phyloP scores from a whole-genome alignment of 2,888 invertebrate genomes.

The Drosophila nr. medialis region DNA sequence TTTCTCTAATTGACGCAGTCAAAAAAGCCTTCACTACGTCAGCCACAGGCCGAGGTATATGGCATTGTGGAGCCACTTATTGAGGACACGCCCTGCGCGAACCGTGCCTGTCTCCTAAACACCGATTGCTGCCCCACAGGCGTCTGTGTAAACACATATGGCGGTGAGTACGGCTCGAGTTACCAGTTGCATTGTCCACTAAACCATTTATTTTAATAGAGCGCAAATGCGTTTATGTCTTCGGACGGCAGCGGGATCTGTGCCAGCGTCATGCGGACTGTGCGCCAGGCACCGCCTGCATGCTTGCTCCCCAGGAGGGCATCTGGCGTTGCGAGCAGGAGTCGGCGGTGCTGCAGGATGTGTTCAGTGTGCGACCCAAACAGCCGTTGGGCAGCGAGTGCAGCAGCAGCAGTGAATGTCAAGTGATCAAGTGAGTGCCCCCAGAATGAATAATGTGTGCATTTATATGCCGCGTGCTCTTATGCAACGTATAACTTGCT shows the following conservation, averaged over 20 bases:
- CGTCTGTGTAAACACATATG: conserved; percentile 86
- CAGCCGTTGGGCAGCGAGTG: conserved; percentile 95
- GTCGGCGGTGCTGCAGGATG: conserved; percentile 82
- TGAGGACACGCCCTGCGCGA: conserved; percentile 91
- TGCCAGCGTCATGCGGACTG: conserved; percentile 94
- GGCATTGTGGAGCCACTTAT: conserved; percentile 85
- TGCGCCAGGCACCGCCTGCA: conserved; percentile 92
- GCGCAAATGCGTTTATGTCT: conserved; percentile 89
- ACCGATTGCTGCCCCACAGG: conserved; percentile 94
- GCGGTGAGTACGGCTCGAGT: conserved; percentile 80
- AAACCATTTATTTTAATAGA: conserved; percentile 49
- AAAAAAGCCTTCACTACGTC: conserved; percentile 41
- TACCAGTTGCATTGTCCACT: conserved; percentile 6
- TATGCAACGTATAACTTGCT: not conserved
- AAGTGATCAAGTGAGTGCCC: conserved; percentile 87
- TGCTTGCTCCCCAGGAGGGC: conserved; percentile 85
- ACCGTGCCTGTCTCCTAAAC: conserved; percentile 90
- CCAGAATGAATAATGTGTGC: not conserved
- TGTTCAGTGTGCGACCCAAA: conserved; percentile 85
- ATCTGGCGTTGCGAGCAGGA: conserved; percentile 92
- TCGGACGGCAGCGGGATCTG: conserved; percentile 91
- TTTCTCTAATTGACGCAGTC: conserved; percentile 37
- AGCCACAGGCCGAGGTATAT: conserved; percentile 70
- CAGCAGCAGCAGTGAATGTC: conserved; percentile 92
- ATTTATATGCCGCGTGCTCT: not conserved